These are phyloP conservation scores for Climacteris rufus DNA, from an alignment of 2,113 vertebrate species.

Conservation along the genomic window DNA sequence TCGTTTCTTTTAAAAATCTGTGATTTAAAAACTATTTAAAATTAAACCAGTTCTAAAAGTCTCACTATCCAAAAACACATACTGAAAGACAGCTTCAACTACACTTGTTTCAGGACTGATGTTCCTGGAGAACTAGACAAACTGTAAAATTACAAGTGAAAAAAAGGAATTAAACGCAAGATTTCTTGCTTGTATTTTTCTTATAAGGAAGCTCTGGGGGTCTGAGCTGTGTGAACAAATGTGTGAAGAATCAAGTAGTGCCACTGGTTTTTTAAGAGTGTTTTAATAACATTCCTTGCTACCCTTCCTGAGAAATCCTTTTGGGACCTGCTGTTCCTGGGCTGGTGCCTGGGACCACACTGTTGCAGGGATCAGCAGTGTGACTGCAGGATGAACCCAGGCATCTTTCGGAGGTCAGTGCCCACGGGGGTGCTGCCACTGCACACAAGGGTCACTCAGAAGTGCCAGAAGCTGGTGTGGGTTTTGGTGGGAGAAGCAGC, in stretches of 20 bases:
- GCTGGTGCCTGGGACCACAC: background rate
- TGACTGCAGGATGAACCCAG: background rate
- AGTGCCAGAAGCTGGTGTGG: background rate
- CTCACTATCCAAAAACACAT: background rate
- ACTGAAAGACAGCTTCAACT: background rate
- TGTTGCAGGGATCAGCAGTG: accelerated
- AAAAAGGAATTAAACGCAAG: background rate
- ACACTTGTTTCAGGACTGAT: background rate
- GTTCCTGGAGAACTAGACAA: background rate
- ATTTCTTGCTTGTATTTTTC: background rate
- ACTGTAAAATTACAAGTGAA: background rate
- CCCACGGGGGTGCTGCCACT: accelerated
- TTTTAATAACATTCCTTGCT: background rate
- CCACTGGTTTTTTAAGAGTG: background rate
- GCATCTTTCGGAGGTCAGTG: background rate
- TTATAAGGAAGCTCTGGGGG: background rate
- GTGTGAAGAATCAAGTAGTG: background rate
- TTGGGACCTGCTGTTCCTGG: background rate
- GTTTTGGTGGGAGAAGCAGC: background rate
- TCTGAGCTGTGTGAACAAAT: background rate
- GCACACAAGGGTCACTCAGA: accelerated
- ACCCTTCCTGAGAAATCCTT: background rate
- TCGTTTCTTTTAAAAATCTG: background rate
- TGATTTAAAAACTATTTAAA: background rate
- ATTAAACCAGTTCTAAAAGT: background rate